Percentiles rank a stretch among this genome's conserved stretches.
Evolutionary conservation across 1,140 invertebrate species (phyloP).

Genomic region (Heliconius himera): DNA sequence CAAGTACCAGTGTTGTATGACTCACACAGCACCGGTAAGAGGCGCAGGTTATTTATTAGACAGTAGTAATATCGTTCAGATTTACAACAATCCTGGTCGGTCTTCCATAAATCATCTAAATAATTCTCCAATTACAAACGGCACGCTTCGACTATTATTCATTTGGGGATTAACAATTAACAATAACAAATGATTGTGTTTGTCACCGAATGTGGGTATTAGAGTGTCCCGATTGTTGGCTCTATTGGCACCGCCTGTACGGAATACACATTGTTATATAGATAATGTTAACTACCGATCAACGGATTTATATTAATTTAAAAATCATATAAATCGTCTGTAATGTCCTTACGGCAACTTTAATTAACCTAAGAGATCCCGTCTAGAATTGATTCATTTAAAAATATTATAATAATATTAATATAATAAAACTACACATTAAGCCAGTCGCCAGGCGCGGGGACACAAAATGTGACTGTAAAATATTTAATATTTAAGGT

Average conservation of each 20-base stretch:
- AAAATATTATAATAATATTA: no score
- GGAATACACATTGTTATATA: not conserved
- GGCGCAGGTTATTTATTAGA: conserved; percentile 50
- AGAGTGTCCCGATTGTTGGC: conserved; percentile 19
- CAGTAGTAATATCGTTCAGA: conserved; percentile 49
- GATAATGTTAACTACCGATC: not conserved
- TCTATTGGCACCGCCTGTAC: conserved; percentile 20
- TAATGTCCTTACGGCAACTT: no score
- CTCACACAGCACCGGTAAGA: conserved; percentile 21
- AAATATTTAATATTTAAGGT: no score
- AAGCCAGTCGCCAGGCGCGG: no score
- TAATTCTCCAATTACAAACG: conserved; percentile 65
- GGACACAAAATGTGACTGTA: no score
- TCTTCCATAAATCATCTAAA: conserved; percentile 63
- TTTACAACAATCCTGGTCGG: conserved; percentile 39
- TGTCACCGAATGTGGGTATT: conserved; percentile 45
- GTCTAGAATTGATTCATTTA: no score
- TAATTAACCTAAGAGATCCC: no score
- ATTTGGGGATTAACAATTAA: conserved; percentile 65
- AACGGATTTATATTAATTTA: not conserved
- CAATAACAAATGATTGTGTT: conserved; percentile 64
- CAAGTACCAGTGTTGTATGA: not conserved
- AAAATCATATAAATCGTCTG: no score
- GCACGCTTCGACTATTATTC: conserved; percentile 63
- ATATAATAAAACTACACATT: no score